Conservation (phyloP, 23 tunicate species). For the Clavelina lepadiformis region DNA sequence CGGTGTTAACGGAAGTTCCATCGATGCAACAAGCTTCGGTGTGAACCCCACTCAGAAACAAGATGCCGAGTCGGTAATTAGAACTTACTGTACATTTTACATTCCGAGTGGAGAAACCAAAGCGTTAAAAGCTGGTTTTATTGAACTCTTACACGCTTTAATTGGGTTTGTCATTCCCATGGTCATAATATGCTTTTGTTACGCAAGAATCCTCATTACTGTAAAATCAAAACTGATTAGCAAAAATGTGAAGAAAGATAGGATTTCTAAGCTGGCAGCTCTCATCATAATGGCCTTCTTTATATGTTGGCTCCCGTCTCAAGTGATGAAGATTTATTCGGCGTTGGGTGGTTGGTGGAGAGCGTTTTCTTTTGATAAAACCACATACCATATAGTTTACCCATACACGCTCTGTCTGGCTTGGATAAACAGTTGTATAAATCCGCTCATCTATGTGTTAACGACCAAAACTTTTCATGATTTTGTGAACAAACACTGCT, state of each 20-base stretch:
- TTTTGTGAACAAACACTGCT: constrained; percentile 62
- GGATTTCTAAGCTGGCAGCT: constrained; percentile 70
- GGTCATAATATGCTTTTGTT: constrained; percentile 56
- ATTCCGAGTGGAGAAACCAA: constrained; percentile 29
- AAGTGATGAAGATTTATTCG: constrained; percentile 56
- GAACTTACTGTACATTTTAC: constrained; percentile 31
- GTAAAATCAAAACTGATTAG: constrained; percentile 66
- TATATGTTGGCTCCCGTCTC: constrained; percentile 75
- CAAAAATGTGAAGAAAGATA: constrained; percentile 64
- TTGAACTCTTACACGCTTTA: constrained; percentile 34
- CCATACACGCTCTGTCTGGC: constrained; percentile 71
- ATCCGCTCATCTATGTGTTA: constrained; percentile 80
- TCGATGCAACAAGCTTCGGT: too few species aligned
- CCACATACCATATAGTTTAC: constrained; percentile 25
- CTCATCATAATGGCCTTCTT: constrained; percentile 64
- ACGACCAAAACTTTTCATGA: constrained; percentile 83
- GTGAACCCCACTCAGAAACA: too few species aligned
- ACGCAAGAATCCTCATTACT: constrained; percentile 50
- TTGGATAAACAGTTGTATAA: constrained; percentile 81
- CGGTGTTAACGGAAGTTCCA: too few species aligned
- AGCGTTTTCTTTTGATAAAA: constrained; percentile 26
- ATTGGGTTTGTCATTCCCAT: constrained; percentile 68
- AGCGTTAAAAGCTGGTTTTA: constrained; percentile 21
- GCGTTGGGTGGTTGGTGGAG: constrained; percentile 83
- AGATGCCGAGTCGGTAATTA: too few species aligned